Base-by-base conservation (phyloP, 1,140 invertebrate genomes). In the Mactra quadrangularis region DNA sequence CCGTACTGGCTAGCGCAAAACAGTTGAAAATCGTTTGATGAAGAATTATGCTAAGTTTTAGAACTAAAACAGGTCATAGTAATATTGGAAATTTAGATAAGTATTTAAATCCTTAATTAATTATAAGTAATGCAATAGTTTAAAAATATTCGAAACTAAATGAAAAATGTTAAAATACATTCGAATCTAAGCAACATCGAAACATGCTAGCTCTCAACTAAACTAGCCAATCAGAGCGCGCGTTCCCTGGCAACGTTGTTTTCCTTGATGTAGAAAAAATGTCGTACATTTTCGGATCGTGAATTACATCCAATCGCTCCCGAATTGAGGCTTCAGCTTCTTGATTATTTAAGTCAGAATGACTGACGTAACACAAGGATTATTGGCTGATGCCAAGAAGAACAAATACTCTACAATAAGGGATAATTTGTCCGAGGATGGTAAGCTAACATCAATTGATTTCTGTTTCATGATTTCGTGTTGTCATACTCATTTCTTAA, bases 211-310 rank as follows among this genome's bases (percentile, higher is more conserved):
- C 74, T 76, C 57, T 64, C 11, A 93, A 90, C 92, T 91, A 17
- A 41, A 79, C 74, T 27, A 85, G 27, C 78, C 84, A 85, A 87
- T 85, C 72, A 82, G 31, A 77, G 22, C 19, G 25, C 64, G 66
- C 79, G 83, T 85, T 78, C 89, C 88, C 83, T 90, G 87, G 89
- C 89, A 90, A 90, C 89, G 87, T 89, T 88, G 87, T 79, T 85
- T 81, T 85, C 71, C 77, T 82, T 71, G 53, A 68, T 75, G 68
- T 71, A 55, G 76, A 41, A 41, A 33, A 35, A 64, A 33, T 76
- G 45, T 71, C 35, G 55, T 27, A 33, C 25, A 53, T 35, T 41
- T 66, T 82, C 60, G 57, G 31, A 45, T 76, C 53, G 52, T 75
- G 64, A 71, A 60, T 41, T 25, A 75, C 9, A 27, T 57, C 50